Base-by-base conservation (phyloP, 1,140 invertebrate genomes). In the Thaumetopoea pityocampa region DNA sequence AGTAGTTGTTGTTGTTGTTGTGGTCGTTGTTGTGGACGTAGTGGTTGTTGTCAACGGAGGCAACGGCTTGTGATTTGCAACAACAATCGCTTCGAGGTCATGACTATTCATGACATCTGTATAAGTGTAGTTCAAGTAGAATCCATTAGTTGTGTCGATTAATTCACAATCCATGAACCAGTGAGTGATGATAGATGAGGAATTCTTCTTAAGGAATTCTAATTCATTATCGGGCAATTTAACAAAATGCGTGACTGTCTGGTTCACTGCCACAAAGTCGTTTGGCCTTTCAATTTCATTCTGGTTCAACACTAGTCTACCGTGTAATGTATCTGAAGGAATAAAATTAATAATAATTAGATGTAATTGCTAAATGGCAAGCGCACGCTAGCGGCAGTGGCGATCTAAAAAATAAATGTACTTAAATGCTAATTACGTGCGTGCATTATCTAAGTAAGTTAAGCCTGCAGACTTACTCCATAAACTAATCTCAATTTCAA, bases 111-210 rank as follows among this genome's bases (percentile, higher is more conserved):
- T 88, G 7, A 88, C 66, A 48, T 85, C 79, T 1, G 86, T 85
- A 62, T 92, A 94, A 56, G 89, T 91, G 43, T 88, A 89, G 32
- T 72, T 61, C 44, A 92, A 90, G 11, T 81, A 70, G 16, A 89
- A 87, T 67, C 90, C 86, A 29, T 78, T 81, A 0, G 89, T 89
- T 40, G 87, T 72, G 20, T 91, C 92, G 40, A 91, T 87, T 73
- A 90, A 92, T 50, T 87, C 81, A 59, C 92, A 94, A 62, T 94
- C 90, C 24, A 93, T 85, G 61, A 93, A 94, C 93, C 93, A 94
- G 65, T 89, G 93, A 5, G 90, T 91, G 9, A 87, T 69, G 7
- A 92, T 77, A 11, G 85, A 85, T 4, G 90, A 90, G 1, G 92
- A 88, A 53, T 89, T 89, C 9, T 85, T 69, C 6, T 74, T 85